Evolutionary conservation across 2,113 vertebrate species (phyloP), one percentile per base, ranked within the genome.

Genomic region (Butastur rufipennis): DNA sequence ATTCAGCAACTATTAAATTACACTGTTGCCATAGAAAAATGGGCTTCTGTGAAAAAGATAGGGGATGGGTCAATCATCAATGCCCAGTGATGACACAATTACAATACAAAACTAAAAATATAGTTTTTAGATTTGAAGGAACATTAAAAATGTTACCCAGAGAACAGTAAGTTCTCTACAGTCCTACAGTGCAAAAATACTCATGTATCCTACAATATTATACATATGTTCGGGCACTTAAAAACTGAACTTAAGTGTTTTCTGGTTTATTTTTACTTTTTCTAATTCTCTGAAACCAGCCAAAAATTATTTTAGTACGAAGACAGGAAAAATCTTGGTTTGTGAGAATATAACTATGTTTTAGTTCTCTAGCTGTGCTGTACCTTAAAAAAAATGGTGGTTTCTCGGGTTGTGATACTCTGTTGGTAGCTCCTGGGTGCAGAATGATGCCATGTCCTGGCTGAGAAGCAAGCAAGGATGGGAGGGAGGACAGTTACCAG

Each of bases 401-500:
- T 65, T 81, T 81, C 65, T 67, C 15, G 52, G 42, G 18, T 19
- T 55, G 53, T 25, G 55, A 1, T n/a, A 23, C 23, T 22, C 56
- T 58, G 16, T 53, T 19, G 21, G 13, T 53, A 25, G 47, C 34
- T 67, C 16, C 78, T 36, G 34, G 7, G 2, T 74, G 22, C 34
- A 87, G 36, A 40, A 31, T 43, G 5, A 9, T 75, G 32, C 52
- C 62, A 29, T 26, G 15, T 72, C 48, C 71, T 63, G 61, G 9
- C 38, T 80, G 71, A 55, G 86, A 42, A 45, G 38, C 16, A 20
- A 59, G 26, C 10, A 15, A 6, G 1, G 40, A 9, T 0, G 9
- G 0, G 15, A n/a, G 38, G 27, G 4, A 32, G 43, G 15, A 9
- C 29, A 38, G 38, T 47, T 50, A 6, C 10, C 36, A 8, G 11